Conservation (phyloP, 2,888 invertebrate genomes). For the Eupithecia insigniata region DNA sequence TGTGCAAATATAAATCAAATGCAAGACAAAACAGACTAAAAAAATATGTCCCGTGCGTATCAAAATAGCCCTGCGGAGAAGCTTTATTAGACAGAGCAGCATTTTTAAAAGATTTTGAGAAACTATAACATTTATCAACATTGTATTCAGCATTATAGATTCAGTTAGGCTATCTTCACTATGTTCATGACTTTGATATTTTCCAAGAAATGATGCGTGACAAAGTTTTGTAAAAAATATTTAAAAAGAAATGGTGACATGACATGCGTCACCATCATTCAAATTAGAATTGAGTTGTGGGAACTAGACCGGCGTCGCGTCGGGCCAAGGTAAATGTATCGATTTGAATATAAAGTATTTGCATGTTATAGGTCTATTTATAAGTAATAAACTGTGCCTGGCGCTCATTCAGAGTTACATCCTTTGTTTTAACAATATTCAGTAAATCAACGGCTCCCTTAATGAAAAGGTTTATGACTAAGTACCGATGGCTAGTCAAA, state of each 20-base stretch:
- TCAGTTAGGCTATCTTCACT: too few relatives aligned
- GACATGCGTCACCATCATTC: slow-evolving; percentile 13
- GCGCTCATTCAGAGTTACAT: slow-evolving; percentile 6
- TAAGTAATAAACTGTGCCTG: slow-evolving; percentile 1
- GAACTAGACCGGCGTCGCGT: slow-evolving; percentile 54
- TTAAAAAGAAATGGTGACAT: slow-evolving; percentile 8
- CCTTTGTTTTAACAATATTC: too few relatives aligned
- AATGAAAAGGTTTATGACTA: too few relatives aligned
- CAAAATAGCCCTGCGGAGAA: too few relatives aligned
- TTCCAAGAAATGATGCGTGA: neutral
- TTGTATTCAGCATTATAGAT: neutral
- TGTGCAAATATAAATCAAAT: too few relatives aligned
- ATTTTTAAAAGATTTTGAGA: neutral
- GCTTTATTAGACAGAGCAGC: neutral
- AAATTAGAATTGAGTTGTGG: slow-evolving; percentile 54
- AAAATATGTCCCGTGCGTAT: too few relatives aligned
- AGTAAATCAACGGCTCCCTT: too few relatives aligned
- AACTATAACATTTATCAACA: neutral
- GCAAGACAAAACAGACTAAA: too few relatives aligned
- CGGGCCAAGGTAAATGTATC: slow-evolving; percentile 73
- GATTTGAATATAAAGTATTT: slow-evolving; percentile 57
- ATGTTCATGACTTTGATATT: neutral
- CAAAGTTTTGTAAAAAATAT: neutral
- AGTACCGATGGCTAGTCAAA: too few relatives aligned
- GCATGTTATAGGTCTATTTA: slow-evolving; percentile 66